These are phyloP conservation scores for Pocillopora grandis DNA, from an alignment of 92 coral and sea anemone genomes.

Conservation along the genomic window DNA sequence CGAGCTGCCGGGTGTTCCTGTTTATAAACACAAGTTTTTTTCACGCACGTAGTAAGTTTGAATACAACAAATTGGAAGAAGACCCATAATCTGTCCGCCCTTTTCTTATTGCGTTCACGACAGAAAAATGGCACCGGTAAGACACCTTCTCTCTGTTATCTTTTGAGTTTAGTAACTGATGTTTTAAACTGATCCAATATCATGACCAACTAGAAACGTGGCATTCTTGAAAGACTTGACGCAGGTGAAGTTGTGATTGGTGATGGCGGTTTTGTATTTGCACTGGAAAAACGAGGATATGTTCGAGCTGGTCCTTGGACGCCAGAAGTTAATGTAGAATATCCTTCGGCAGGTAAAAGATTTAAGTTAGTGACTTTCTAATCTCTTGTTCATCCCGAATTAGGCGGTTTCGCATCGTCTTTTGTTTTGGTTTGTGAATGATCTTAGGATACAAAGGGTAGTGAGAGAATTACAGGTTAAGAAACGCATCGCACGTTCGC, in stretches of 20 bases:
- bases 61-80: not conserved
- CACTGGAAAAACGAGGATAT: constrained; percentile 90
- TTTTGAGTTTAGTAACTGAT: not conserved
- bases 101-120: not conserved
- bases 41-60: not conserved
- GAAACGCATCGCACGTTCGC: no score
- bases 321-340: constrained; percentile 84
- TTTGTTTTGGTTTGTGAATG: no score
- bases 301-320: constrained; percentile 99
- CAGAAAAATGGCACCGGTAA: constrained; percentile 38
- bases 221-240: constrained; percentile 84
- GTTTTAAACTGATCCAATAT: not conserved
- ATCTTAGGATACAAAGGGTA: no score
- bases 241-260: constrained; percentile 90
- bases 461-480: no score
- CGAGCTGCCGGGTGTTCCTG: constrained; percentile 10
- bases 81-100: not conserved
- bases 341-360: constrained; percentile 86
- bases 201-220: constrained; percentile 68
- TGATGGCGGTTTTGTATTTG: constrained; percentile 96
- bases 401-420: no score
- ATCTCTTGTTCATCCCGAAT: no score
- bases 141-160: not conserved
- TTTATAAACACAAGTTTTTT: constrained; percentile 17
- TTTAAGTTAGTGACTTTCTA: no score